Base-by-base conservation (phyloP, 2,113 vertebrate genomes). In the Petrocephalus zakoni region DNA sequence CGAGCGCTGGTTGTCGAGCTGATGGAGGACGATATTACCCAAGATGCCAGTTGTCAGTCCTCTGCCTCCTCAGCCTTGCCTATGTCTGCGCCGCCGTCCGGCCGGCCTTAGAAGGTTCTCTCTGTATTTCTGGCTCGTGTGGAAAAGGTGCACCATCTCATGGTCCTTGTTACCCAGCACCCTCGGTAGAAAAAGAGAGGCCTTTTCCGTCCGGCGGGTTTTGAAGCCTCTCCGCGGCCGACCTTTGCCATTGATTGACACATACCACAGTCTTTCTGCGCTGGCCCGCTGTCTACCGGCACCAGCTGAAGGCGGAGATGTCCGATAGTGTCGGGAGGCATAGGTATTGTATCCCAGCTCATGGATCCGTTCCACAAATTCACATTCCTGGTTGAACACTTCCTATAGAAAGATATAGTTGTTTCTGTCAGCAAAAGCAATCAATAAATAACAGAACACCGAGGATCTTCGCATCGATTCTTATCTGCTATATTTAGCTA, bases 301-400 rank as follows among this genome's bases (percentile, higher is more conserved):
- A 89, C 89, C 94, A 47, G 91, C 21, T 3, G 55, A 46, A 46
- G 86, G 86, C 7, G 61, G 86, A 15, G 56, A 46, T 72, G 86
- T 72, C 86, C 86, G 86, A 29, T 87, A 68, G 55, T 72, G 64
- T 29, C 86, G 22, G 46, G 61, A 87, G 13, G 86, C 86, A 0
- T 99, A 99, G 0, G 98, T 99, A 93, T 99, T 99, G 88, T 99
- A 99, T 1, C 98, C 98, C 91, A 99, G 82, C 90, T 99, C 98
- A 0, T 99, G 98, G 91, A 99, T 98, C 52, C 98, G 94, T 94
- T 99, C 98, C 92, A 99, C 96, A 0, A 99, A 99, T 94, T 99
- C 97, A 9, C 98, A 99, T 91, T 99, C 98, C 0, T 95, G 92
- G 21, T 94, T 98, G 91, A 98, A 99, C 47, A 82, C 95, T 88